Percentiles rank a stretch among this genome's conserved stretches.
phyloP scores from a whole-genome alignment of 2,113 vertebrate genomes.

The Oncorhynchus keta region DNA sequence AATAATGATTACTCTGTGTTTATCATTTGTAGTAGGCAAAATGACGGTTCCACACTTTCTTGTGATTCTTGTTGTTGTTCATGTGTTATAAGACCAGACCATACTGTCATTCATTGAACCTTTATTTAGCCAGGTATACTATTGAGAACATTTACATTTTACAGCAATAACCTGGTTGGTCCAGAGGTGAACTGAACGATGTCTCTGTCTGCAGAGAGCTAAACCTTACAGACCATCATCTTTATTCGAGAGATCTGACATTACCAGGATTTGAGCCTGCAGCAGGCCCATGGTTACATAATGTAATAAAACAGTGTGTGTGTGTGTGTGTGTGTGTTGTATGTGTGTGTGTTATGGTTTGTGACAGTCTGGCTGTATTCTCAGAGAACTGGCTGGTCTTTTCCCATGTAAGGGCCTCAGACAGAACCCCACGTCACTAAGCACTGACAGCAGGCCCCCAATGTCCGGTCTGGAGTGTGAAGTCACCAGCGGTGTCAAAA shows the following conservation, averaged over 20 bases:
- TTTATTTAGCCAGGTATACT: too few species aligned
- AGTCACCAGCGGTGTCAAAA: too few species aligned
- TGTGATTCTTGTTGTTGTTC: too few species aligned
- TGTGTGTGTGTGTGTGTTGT: not conserved
- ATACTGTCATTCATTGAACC: too few species aligned
- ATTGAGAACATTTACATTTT: too few species aligned
- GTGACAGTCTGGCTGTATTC: not conserved
- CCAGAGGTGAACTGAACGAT: not conserved
- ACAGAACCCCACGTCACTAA: not conserved
- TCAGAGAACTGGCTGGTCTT: slow-evolving; percentile 1
- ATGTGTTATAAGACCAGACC: too few species aligned
- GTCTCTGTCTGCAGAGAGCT: not conserved
- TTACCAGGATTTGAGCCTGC: not conserved
- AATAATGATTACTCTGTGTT: too few species aligned
- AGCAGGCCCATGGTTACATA: not conserved
- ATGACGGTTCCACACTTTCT: too few species aligned
- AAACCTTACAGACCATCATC: not conserved
- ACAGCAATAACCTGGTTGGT: not conserved
- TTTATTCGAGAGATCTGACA: not conserved
- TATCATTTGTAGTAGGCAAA: too few species aligned
- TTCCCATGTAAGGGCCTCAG: slow-evolving; percentile 5
- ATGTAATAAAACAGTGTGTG: not conserved
- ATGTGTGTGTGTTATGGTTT: not conserved
- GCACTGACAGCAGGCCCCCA: not conserved
- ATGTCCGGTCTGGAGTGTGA: too few species aligned